Evolutionary conservation across 2,888 invertebrate species (phyloP).

Genomic region (Macrophya annulata): DNA sequence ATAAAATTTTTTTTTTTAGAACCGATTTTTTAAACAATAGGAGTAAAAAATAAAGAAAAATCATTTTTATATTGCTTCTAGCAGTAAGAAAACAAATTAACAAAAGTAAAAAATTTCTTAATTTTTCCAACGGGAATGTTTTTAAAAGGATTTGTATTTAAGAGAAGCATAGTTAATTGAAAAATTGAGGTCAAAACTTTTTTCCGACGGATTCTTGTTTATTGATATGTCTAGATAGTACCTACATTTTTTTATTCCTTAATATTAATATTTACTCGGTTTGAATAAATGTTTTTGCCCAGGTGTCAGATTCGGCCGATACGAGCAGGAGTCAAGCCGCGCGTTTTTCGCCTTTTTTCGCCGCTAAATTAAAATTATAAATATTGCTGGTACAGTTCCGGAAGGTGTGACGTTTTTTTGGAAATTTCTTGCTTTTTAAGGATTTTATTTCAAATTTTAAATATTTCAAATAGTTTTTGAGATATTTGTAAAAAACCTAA

Average conservation of each 20-base stretch:
- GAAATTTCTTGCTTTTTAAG: conserved; percentile 3
- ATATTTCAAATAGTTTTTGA: background rate
- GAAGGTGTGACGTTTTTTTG: background rate
- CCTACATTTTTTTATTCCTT: background rate
- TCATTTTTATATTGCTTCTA: too few species aligned
- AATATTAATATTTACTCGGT: conserved; percentile 2
- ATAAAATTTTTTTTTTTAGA: too few species aligned
- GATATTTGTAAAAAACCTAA: background rate
- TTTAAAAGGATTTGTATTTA: too few species aligned
- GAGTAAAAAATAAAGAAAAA: too few species aligned
- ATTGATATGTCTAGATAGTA: conserved; percentile 3
- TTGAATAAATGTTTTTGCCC: background rate
- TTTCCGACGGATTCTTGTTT: conserved; percentile 19
- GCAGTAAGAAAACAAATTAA: too few species aligned
- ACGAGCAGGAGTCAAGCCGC: background rate
- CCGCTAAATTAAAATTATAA: conserved; percentile 9
- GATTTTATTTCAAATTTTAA: conserved; percentile 5
- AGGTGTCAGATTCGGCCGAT: background rate
- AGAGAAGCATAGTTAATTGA: background rate
- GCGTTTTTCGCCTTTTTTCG: background rate
- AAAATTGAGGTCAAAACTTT: background rate
- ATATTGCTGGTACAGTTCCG: background rate
- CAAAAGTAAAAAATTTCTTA: too few species aligned
- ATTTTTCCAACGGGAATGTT: too few species aligned
- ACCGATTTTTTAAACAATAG: too few species aligned